Percentiles rank a stretch among this genome's conserved stretches.
These are phyloP conservation scores for Hypanus sabinus DNA, from an alignment of 2,113 vertebrate species.

Conservation along the genomic window DNA sequence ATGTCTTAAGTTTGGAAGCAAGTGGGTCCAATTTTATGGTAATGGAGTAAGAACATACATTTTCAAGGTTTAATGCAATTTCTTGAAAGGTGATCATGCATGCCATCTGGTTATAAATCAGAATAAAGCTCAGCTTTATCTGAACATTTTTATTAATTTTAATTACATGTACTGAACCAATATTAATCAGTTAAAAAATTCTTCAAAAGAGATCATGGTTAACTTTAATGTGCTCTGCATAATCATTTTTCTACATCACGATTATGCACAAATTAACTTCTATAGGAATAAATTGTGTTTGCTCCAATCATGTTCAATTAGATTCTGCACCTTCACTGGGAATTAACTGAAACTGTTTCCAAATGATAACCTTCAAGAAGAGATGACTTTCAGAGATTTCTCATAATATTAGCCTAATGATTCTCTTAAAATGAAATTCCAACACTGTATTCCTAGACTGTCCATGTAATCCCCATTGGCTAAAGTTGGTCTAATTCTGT, in stretches of 20 bases:
- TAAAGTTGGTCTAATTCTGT: neutral
- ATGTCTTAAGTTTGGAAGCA: no score
- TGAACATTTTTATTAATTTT: neutral
- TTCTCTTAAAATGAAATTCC: neutral
- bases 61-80: neutral
- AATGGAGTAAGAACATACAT: neutral
- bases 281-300: neutral
- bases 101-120: no score
- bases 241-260: no score
- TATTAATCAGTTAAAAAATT: neutral
- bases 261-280: neutral
- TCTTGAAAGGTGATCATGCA: neutral
- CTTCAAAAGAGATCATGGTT: neutral
- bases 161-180: constrained; percentile 1
- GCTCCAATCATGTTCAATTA: neutral
- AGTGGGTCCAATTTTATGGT: no score
- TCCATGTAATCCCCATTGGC: neutral
- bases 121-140: neutral
- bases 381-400: constrained; percentile 27
- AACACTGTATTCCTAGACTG: neutral
- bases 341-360: neutral
- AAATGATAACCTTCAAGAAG: constrained; percentile 24
- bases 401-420: neutral
- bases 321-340: neutral
- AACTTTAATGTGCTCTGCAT: neutral